Evolutionary conservation across 1,140 invertebrate species (phyloP), one percentile per base, ranked within the genome.

Genomic region (Lethrus apterus): DNA sequence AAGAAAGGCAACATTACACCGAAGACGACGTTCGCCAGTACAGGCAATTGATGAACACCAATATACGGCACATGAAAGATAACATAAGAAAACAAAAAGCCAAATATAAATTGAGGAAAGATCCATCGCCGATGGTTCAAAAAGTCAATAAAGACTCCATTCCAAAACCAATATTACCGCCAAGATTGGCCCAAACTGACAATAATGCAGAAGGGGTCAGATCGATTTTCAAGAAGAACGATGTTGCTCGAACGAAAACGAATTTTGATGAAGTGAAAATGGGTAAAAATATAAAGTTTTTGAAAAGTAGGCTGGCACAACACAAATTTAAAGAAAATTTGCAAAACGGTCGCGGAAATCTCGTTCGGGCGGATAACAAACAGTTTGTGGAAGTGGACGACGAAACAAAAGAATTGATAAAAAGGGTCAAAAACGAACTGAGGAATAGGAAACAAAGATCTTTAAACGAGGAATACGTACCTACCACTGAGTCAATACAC

Each of bases 61-160:
- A 42, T 8, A 42, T 42, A 1, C 21, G 40, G 8, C 40, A 42
- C 18, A 42, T 42, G 40, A 26, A 24, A n/a, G 40, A 42, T 26
- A 42, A 29, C 13, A 42, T 42, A 21, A 9, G 7, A 14, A 42
- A 42, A 19, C 21, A 42, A 10, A 42, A 29, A 29, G 24, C 10
- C 2, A 42, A 29, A 7, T 4, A 5, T 24, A 23, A 11, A 17
- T 13, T 24, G 2, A 9, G 2, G 11, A 29, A 10, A n/a, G n/a
- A n/a, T n/a, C n/a, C n/a, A n/a, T n/a, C n/a, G n/a, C n/a, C n/a
- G n/a, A n/a, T n/a, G n/a, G n/a, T n/a, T n/a, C n/a, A n/a, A n/a
- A n/a, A n/a, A n/a, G n/a, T n/a, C n/a, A n/a, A n/a, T n/a, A n/a
- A n/a, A n/a, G n/a, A n/a, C n/a, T n/a, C n/a, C n/a, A n/a, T n/a